Evolutionary conservation across 2,113 vertebrate species (phyloP).

Genomic region (Oreocharis arfaki): DNA sequence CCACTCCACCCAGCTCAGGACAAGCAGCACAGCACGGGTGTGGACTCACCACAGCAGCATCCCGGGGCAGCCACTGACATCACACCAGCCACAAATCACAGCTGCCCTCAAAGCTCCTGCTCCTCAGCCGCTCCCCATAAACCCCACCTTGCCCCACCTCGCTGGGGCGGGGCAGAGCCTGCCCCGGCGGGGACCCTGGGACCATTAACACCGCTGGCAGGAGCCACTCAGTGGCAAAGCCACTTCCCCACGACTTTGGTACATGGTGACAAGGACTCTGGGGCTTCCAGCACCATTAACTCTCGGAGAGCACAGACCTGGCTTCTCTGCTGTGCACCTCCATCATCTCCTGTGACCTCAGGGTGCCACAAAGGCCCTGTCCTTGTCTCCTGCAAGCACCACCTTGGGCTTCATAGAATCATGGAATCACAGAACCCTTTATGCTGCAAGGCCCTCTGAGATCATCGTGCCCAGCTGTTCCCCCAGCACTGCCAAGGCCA

Average conservation of each 20-base stretch:
- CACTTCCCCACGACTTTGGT: accelerated
- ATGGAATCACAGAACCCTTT: too few relatives aligned
- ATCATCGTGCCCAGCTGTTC: accelerated
- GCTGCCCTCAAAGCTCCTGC: neutral
- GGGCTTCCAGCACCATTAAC: accelerated
- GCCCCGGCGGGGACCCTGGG: too few relatives aligned
- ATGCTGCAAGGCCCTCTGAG: neutral
- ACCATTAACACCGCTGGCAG: accelerated
- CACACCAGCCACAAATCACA: neutral
- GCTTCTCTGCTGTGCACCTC: neutral
- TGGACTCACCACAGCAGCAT: neutral
- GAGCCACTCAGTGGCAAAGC: neutral
- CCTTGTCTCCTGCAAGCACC: neutral
- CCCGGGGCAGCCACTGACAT: neutral
- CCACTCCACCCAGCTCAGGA: neutral
- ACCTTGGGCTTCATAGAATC: too few relatives aligned
- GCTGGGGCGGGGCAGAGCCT: neutral
- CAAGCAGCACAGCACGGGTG: accelerated
- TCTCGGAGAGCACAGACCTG: neutral
- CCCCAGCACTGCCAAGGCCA: neutral
- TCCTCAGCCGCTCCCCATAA: neutral
- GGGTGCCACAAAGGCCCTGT: neutral
- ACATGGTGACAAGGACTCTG: neutral
- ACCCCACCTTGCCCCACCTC: neutral
- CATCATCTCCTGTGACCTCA: neutral